A percentile compares a stretch with the other conserved stretches of the same genome.
Conservation (phyloP, 2,113 vertebrate genomes). For the Apteryx mantelli region DNA sequence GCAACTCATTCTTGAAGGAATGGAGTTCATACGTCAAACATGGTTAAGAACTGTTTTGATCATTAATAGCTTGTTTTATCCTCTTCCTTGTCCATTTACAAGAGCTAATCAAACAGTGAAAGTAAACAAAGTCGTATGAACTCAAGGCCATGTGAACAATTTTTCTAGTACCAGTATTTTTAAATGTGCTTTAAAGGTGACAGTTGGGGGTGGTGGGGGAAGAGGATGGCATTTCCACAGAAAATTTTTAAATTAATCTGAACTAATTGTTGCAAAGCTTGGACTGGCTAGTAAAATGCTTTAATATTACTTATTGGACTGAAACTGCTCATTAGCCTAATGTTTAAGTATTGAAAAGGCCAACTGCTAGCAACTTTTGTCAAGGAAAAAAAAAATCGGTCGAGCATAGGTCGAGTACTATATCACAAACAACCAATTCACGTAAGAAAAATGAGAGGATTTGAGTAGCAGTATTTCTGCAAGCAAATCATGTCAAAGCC, state of each 20-base stretch:
- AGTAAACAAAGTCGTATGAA: neutral
- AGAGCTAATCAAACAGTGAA: neutral
- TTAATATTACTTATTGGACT: neutral
- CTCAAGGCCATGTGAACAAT: neutral
- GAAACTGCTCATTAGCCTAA: neutral
- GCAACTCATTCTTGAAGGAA: neutral
- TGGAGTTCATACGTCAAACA: neutral
- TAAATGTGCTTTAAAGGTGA: neutral
- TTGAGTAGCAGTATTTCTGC: neutral
- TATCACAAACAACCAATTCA: neutral
- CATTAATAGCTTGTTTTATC: neutral
- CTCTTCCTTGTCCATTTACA: neutral
- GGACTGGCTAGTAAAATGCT: neutral
- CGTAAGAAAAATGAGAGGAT: neutral
- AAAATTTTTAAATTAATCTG: neutral
- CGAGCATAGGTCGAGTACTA: neutral
- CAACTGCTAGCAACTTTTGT: neutral
- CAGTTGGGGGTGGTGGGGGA: rapidly evolving
- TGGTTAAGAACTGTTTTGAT: neutral
- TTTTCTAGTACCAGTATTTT: neutral
- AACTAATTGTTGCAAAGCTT: neutral
- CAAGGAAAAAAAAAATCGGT: neutral
- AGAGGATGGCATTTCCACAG: neutral
- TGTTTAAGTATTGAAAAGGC: neutral
- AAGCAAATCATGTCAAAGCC: neutral